A percentile compares a stretch with the other conserved stretches of the same genome.
Evolutionary conservation across 2,888 invertebrate genomes (phyloP).

Genomic region (Cecidostiba fungosa): DNA sequence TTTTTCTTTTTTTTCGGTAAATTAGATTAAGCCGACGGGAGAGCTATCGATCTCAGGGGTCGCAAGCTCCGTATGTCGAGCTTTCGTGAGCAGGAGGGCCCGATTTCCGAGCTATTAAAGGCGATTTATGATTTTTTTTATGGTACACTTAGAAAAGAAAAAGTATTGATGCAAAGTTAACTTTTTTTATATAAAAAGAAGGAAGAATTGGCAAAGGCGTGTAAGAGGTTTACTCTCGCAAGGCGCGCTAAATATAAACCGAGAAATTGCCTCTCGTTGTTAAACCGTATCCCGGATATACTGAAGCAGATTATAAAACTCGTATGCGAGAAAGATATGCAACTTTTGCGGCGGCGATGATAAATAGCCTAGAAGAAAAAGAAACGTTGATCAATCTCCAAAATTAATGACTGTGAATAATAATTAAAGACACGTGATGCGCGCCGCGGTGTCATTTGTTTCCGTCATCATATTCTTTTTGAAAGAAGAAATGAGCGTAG

Average conservation of each 20-base stretch:
- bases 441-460: too few species aligned
- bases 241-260: too few species aligned
- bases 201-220: too few species aligned
- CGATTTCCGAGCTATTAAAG: neutral
- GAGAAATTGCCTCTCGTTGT: neutral
- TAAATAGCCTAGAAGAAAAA: too few species aligned
- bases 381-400: too few species aligned
- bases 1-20: neutral
- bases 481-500: too few species aligned
- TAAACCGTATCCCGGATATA: neutral
- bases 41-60: neutral
- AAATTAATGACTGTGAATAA: too few species aligned
- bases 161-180: neutral
- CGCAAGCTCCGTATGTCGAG: neutral
- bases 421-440: too few species aligned
- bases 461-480: too few species aligned
- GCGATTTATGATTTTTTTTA: neutral
- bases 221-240: too few species aligned
- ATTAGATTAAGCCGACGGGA: slow-evolving; percentile 16
- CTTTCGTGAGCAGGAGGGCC: neutral
- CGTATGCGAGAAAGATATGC: too few species aligned
- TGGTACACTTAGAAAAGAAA: neutral
- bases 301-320: neutral
- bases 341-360: too few species aligned
- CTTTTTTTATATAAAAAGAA: neutral